These are phyloP conservation scores for Bombus pyrosoma DNA, from an alignment of 1,140 invertebrate genomes.

Conservation along the genomic window DNA sequence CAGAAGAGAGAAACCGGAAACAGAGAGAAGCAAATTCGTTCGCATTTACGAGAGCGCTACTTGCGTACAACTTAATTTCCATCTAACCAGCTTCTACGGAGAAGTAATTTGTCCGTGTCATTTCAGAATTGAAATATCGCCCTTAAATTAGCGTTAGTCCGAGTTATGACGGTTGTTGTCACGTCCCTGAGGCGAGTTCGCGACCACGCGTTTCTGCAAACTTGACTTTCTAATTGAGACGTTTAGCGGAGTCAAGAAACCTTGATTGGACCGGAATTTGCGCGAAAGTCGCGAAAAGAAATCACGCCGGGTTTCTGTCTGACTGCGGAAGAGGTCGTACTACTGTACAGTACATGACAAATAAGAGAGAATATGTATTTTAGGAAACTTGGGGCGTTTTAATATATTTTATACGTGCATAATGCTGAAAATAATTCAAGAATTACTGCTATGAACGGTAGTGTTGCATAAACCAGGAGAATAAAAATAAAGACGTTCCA, in stretches of 20 bases:
- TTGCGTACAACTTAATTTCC: conserved; percentile 43
- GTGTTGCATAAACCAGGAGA: too few relatives aligned
- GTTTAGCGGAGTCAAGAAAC: background rate
- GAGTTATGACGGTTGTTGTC: conserved; percentile 22
- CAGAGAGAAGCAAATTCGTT: conserved; percentile 17
- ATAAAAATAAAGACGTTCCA: too few relatives aligned
- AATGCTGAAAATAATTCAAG: too few relatives aligned
- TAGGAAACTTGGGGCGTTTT: too few relatives aligned
- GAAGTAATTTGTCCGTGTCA: conserved; percentile 40
- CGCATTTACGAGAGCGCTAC: conserved; percentile 24
- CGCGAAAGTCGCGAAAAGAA: background rate
- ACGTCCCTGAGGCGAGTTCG: background rate
- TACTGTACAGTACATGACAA: background rate
- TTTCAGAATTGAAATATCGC: conserved; percentile 42
- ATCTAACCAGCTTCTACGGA: conserved; percentile 34
- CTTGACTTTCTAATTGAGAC: conserved; percentile 35
- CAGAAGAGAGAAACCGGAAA: background rate
- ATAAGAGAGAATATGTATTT: too few relatives aligned
- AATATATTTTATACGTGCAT: too few relatives aligned
- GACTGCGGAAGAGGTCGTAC: background rate
- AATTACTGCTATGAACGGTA: too few relatives aligned
- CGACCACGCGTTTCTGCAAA: background rate
- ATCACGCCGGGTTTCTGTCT: background rate
- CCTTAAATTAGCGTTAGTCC: conserved; percentile 41
- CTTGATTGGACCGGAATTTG: background rate